Conservation (phyloP, 1,140 invertebrate genomes). For the Anoplolepis gracilipes region DNA sequence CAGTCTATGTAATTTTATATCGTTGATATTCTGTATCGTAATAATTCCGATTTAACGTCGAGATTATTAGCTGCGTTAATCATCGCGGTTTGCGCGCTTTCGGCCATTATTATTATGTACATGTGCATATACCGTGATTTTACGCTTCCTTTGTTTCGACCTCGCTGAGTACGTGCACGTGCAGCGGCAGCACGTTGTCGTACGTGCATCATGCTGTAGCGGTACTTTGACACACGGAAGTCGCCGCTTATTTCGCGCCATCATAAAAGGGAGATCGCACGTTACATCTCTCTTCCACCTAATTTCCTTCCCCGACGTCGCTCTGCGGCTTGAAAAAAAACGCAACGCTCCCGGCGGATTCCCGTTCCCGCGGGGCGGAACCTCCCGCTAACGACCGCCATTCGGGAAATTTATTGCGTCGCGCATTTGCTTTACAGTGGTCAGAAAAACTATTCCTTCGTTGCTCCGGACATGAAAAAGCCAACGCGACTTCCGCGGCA, state of each 20-base stretch:
- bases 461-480: constrained; percentile 26
- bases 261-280: constrained; percentile 37
- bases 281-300: constrained; percentile 14
- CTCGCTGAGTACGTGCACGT: constrained; percentile 53
- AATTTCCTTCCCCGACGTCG: constrained; percentile 35
- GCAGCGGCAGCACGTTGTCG: neutral
- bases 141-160: constrained; percentile 52
- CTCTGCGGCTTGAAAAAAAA: constrained; percentile 40
- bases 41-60: neutral
- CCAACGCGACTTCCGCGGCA: constrained; percentile 18
- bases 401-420: constrained; percentile 56
- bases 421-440: constrained; percentile 20
- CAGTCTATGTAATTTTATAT: neutral
- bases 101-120: constrained; percentile 20
- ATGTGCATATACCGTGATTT: constrained; percentile 27
- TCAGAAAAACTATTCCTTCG: constrained; percentile 38
- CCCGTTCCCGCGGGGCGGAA: constrained; percentile 28
- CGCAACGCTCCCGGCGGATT: neutral
- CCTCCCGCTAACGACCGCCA: constrained; percentile 50
- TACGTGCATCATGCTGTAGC: constrained; percentile 55
- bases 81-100: neutral
- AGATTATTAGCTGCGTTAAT: neutral
- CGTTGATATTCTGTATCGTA: neutral
- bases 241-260: constrained; percentile 29
- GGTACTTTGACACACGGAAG: constrained; percentile 47